These are phyloP conservation scores for Chorisops tibialis DNA, from an alignment of 2,888 invertebrate species.

Conservation along the genomic window DNA sequence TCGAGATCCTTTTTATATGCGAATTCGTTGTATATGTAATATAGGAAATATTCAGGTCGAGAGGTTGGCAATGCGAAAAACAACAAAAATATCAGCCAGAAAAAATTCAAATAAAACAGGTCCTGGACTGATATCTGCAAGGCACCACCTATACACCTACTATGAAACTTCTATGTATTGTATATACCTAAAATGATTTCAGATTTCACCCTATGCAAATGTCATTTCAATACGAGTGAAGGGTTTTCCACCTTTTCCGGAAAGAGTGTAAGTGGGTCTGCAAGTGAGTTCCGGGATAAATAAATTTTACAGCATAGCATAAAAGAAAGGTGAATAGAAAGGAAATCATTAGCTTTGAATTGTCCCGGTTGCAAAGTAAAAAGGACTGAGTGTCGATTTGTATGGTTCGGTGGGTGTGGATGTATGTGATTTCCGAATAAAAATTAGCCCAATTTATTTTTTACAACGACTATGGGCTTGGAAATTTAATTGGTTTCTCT, in stretches of 20 bases:
- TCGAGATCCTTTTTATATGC: neutral
- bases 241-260: neutral
- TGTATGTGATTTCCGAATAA: no score
- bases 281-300: conserved; percentile 18
- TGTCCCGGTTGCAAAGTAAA: neutral
- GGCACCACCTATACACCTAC: neutral
- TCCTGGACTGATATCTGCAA: neutral
- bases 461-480: no score
- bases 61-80: no score
- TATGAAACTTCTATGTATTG: no score
- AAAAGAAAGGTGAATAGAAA: neutral
- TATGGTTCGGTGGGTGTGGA: no score
- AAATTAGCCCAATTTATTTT: no score
- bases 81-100: no score
- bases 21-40: neutral
- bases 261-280: conserved; percentile 14
- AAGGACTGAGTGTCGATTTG: no score
- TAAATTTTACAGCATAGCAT: conserved; percentile 15
- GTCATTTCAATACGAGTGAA: conserved; percentile 13
- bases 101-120: no score
- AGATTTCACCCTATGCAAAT: conserved; percentile 14
- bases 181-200: neutral
- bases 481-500: no score
- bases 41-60: neutral
- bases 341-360: conserved; percentile 23